Evolutionary conservation across 2,113 vertebrate genomes (phyloP).

Genomic region (Phocoena sinus): DNA sequence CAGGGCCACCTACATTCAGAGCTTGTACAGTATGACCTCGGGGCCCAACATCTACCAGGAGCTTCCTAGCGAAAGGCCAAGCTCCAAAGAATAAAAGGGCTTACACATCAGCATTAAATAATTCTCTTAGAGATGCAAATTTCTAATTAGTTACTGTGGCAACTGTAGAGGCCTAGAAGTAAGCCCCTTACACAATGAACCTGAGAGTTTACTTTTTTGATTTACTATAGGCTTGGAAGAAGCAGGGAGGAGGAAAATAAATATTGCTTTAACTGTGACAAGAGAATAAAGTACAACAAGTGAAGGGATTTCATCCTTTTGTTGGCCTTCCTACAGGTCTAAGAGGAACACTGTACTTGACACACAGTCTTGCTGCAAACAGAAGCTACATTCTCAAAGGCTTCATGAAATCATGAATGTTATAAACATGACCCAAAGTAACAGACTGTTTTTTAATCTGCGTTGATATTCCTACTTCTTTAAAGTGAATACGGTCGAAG

Average conservation of each 20-base stretch:
- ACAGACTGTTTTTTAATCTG: neutral
- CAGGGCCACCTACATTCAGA: slow-evolving; percentile 87
- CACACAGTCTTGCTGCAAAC: slow-evolving; percentile 67
- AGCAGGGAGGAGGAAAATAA: slow-evolving; percentile 78
- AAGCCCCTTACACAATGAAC: slow-evolving; percentile 84
- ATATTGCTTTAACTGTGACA: slow-evolving; percentile 85
- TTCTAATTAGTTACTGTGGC: slow-evolving; percentile 90
- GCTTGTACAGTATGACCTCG: slow-evolving; percentile 89
- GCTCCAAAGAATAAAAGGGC: slow-evolving; percentile 83
- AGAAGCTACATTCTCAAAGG: slow-evolving; percentile 67
- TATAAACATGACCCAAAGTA: neutral
- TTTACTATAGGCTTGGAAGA: slow-evolving; percentile 82
- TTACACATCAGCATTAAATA: slow-evolving; percentile 90
- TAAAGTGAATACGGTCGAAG: neutral
- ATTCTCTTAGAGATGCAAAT: slow-evolving; percentile 89
- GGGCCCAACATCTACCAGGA: slow-evolving; percentile 85
- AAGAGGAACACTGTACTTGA: slow-evolving; percentile 63
- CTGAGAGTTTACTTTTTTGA: slow-evolving; percentile 88
- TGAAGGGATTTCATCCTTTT: slow-evolving; percentile 81
- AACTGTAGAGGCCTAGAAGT: slow-evolving; percentile 85
- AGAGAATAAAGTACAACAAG: slow-evolving; percentile 81
- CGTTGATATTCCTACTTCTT: neutral
- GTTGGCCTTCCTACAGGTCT: slow-evolving; percentile 70
- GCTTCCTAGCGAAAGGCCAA: slow-evolving; percentile 85
- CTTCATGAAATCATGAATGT: neutral